These are phyloP conservation scores for Drosophila kanekoi DNA, from an alignment of 2,888 invertebrate species.

Conservation along the genomic window DNA sequence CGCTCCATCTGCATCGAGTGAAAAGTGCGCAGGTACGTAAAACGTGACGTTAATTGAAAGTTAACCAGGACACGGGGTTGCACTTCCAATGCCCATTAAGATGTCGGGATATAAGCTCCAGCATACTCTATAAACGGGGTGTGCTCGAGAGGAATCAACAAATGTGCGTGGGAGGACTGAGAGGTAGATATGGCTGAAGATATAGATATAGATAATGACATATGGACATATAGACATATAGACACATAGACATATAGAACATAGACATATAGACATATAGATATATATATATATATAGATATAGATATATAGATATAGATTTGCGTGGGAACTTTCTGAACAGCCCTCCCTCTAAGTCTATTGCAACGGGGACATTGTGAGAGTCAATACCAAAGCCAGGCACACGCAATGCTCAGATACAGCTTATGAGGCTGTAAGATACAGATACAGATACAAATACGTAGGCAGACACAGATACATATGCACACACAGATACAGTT, in stretches of 20 bases:
- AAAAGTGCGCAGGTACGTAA: slow-evolving; percentile 72
- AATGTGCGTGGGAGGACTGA: background rate
- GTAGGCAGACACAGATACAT: slow-evolving; percentile 7
- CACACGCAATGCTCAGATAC: slow-evolving; percentile 22
- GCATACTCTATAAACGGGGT: slow-evolving; percentile 14
- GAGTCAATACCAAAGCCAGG: slow-evolving; percentile 21
- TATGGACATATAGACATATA: too few relatives aligned
- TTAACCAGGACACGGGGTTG: slow-evolving; percentile 39
- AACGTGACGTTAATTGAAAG: slow-evolving; percentile 64
- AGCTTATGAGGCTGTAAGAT: slow-evolving; percentile 1
- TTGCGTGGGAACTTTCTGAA: slow-evolving; percentile 1
- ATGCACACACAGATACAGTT: too few relatives aligned
- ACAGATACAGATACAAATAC: slow-evolving; percentile 16
- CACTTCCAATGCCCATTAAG: background rate
- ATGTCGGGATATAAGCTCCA: background rate
- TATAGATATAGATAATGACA: too few relatives aligned
- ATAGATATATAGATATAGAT: background rate
- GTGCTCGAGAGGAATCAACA: background rate
- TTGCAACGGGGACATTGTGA: slow-evolving; percentile 16
- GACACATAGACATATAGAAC: too few relatives aligned
- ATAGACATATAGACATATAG: too few relatives aligned
- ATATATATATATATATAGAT: too few relatives aligned
- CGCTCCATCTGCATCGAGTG: slow-evolving; percentile 65
- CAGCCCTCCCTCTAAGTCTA: slow-evolving; percentile 29
- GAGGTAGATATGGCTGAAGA: background rate